Evolutionary conservation across 1,140 invertebrate species (phyloP), one percentile per base, ranked within the genome.

Genomic region (Leptonema lineaticorne): DNA sequence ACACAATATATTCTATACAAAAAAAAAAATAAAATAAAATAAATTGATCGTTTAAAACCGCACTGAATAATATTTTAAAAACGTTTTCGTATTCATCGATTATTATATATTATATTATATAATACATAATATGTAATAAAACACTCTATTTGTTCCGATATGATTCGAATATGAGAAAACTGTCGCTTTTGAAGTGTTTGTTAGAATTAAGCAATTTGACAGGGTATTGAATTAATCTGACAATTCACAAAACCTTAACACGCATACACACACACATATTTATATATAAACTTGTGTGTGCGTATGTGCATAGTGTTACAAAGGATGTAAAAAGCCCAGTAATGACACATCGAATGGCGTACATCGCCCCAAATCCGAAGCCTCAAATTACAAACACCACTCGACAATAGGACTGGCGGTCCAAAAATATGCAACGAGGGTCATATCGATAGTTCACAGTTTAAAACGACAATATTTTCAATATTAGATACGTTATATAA

Each of bases 341-440:
- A 57, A 63, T 69, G 68, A 30, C 63, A 57, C 27, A 60, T 63
- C 30, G 16, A 37, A 26, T 60, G 27, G 46, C 45, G 37, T n/a
- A 29, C 29, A 45, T 30, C 18, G 63, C 48, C 63, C 63, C 37
- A 37, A 18, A 50, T 41, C 50, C 20, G 24, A n/a, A 64, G 41
- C 48, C 69, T 70, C 69, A 53, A 66, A 63, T 70, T 70, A 70
- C 69, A 70, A 70, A 70, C 67, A 30, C 63, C 69, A 70, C 69
- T 70, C 67, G 67, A 70, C 69, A 70, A 70, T 70, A 30, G 69
- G 48, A 45, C 22, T 41, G 16, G 28, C 22, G 11, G 26, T 16
- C 22, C 24, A 24, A 26, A 41, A 41, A 9, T 9, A 41, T 9
- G 16, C 37, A 14, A 28, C 29, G 62, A 64, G 62, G 62, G 62